Percentiles rank a stretch among this genome's conserved stretches.
Conservation (phyloP, 2,113 vertebrate species). For the Sclerurus mexicanus region DNA sequence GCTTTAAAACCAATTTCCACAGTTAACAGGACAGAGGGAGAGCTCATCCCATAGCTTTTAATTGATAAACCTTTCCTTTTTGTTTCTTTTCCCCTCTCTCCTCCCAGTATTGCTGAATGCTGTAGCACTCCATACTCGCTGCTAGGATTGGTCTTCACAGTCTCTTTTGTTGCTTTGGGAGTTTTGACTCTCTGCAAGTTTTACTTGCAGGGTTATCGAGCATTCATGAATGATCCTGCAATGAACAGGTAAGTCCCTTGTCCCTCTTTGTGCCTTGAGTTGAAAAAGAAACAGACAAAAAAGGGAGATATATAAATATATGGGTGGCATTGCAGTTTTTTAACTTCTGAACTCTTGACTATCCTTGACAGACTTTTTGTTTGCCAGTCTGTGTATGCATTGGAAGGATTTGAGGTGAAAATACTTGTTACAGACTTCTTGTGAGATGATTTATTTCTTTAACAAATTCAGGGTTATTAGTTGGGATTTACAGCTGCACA, state of each 20-base stretch:
- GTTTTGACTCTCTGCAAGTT: constrained; percentile 98
- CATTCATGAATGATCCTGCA: constrained; percentile 97
- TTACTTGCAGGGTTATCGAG: constrained; percentile 96
- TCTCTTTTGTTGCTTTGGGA: constrained; percentile 95
- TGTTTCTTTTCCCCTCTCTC: background rate
- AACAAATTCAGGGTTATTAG: background rate
- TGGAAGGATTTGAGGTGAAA: background rate
- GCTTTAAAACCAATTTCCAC: background rate
- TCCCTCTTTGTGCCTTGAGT: background rate
- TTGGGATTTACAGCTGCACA: background rate
- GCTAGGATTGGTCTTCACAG: constrained; percentile 94
- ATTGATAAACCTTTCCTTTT: background rate
- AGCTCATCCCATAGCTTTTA: background rate
- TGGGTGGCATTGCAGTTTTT: background rate
- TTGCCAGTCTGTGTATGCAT: background rate
- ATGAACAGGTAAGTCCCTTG: constrained; percentile 87
- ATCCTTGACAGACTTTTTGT: background rate
- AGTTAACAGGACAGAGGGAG: background rate
- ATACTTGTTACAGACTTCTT: background rate
- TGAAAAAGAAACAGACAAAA: background rate
- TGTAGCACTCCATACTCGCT: constrained; percentile 96
- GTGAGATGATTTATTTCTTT: background rate
- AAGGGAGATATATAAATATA: background rate
- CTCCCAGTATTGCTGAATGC: constrained; percentile 92
- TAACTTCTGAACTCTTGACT: background rate